phyloP scores from a whole-genome alignment of 2,797 vertebrate genomes.

The Remorina albescens region DNA sequence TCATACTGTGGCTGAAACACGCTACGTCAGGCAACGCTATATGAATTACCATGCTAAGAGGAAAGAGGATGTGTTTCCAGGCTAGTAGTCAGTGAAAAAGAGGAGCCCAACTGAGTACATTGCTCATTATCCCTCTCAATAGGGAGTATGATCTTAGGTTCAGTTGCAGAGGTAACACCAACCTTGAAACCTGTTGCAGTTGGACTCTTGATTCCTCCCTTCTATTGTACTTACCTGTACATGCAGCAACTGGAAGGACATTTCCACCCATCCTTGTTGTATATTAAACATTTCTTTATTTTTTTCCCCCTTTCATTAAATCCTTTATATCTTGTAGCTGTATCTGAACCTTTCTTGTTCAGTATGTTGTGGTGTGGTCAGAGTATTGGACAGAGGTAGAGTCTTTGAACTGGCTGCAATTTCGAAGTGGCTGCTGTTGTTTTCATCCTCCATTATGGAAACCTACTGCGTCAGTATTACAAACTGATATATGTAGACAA shows the following conservation, averaged over 20 bases:
- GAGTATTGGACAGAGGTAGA: not conserved
- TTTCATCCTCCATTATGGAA: not conserved
- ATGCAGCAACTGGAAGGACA: conserved; percentile 4
- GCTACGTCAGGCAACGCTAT: conserved; percentile 10
- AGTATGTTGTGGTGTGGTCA: not conserved
- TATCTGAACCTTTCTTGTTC: not conserved
- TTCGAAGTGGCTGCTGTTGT: not conserved
- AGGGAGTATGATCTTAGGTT: conserved; percentile 54
- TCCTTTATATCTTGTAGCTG: not conserved
- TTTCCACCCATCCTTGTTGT: not conserved
- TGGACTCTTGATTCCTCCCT: conserved; percentile 28
- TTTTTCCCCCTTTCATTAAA: not conserved
- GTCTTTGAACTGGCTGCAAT: not conserved
- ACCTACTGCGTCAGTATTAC: not conserved
- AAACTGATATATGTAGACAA: not conserved
- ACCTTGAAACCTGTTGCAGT: conserved; percentile 31
- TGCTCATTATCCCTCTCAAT: conserved; percentile 62
- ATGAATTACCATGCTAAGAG: conserved; percentile 11
- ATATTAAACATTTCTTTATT: not conserved
- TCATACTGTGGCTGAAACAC: conserved; percentile 19
- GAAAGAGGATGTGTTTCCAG: conserved; percentile 41
- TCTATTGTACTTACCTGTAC: conserved; percentile 9
- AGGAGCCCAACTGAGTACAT: conserved; percentile 49
- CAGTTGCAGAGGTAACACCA: conserved; percentile 45
- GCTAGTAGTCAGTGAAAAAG: conserved; percentile 23